Evolutionary conservation across 2,888 invertebrate species (phyloP), one percentile per base, ranked within the genome.

Genomic region (Cremastinae sp.): DNA sequence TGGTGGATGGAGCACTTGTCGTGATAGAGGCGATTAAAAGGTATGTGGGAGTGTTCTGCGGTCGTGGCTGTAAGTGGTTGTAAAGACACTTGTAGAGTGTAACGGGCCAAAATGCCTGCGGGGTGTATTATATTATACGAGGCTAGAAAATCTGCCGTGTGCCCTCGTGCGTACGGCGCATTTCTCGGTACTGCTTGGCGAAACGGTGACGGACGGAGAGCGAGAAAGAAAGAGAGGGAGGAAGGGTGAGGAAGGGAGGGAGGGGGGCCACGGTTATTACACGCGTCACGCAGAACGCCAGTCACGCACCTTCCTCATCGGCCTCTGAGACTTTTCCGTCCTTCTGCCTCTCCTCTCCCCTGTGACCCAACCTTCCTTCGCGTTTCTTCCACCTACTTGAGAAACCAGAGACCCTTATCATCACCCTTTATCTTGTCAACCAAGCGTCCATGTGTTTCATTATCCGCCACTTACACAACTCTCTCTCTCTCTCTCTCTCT

Each of bases 401-500:
- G 68, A 76, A 68, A 38, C 73, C 78, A 79, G 80, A 82, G 72
- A 74, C 80, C 79, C 85, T 88, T 89, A 89, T 88, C 89, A 85
- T 81, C 83, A 78, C 84, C 84, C 85, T 87, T 85, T 86, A 88
- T 89, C 88, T 87, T 87, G 88, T 88, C 88, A 87, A 87, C 84
- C 83, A 81, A 84, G 83, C 82, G 82, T 84, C 54, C 8, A 9
- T 34, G 45, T 80, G 83, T 83, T 84, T 82, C 83, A 87, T 87
- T 88, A 88, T 84, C 82, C 62, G 62, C 78, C 78, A 79, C 78
- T 79, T 75, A 72, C 73, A 66, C 45, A 47, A 18, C 22, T 38
- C 51, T 34, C 51, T 53, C n/a, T 54, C 54, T 28, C 28, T 28
- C 28, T 28, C 28, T 28, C 28, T 28, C 28, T 28, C 28, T 28